Evolutionary conservation across 2,888 invertebrate species (phyloP), one percentile per base, ranked within the genome.

Genomic region (Lacanobia wlatinum): DNA sequence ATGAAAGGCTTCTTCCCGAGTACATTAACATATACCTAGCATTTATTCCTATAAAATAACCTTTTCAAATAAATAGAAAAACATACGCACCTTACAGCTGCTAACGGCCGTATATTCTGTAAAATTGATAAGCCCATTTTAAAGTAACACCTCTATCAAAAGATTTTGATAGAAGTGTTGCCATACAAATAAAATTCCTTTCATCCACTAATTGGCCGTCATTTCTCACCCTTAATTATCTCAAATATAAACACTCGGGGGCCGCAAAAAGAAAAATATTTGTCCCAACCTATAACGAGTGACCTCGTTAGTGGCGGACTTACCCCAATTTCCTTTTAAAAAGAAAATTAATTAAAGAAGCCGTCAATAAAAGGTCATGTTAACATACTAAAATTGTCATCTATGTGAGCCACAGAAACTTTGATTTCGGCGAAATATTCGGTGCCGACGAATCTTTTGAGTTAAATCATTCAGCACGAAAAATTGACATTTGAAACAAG

Each of bases 291-390:
- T 71, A 80, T 72, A 80, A 75, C 78, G 75, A 81, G 64, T 82
- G 84, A 81, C 79, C 81, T 84, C 82, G 74, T 83, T 84, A 83
- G 78, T 68, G 55, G 66, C 66, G 55, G 70, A 80, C 65, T 53
- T 75, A 70, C 66, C 78, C 78, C 78, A 80, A 73, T 75, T 83
- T 75, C 70, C 60, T 61, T 73, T 77, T 78, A 43, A 77, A 80
- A 72, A 69, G 62, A 69, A 60, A 75, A 70, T 74, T 74, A 75
- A 70, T 74, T 74, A 70, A 66, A 70, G 56, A 72, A 62, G 48
- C 48, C 38, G 58, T 59, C 73, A 66, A 82, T 80, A 79, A 52
- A 65, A 56, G 10, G n/a, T 21, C 5, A 64, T 66, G 38, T 68
- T 46, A 38, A 43, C 38, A 23, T 58, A 34, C 38, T 38, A 58